These are phyloP conservation scores for Diprion similis DNA, from an alignment of 1,140 invertebrate species.

Conservation along the genomic window DNA sequence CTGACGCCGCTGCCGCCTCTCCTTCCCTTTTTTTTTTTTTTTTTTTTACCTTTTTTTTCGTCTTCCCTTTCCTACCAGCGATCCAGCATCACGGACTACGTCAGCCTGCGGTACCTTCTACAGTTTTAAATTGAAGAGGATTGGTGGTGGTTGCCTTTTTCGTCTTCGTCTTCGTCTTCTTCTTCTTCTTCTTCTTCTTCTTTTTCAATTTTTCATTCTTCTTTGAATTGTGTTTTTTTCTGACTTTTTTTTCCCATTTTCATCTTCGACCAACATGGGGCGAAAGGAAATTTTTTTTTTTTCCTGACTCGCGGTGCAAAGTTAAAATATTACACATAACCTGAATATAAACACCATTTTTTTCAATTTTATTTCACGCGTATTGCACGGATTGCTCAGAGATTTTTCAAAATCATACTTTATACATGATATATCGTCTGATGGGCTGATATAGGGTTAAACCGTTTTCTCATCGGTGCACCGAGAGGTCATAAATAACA, in stretches of 20 bases:
- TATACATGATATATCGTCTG: no score
- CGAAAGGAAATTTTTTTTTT: slow-evolving; percentile 11
- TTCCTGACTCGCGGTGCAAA: neutral
- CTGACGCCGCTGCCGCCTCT: no score
- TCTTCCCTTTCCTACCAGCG: slow-evolving; percentile 2
- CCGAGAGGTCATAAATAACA: no score
- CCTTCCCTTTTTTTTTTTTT: no score
- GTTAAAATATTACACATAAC: no score
- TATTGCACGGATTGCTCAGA: no score
- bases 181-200: neutral
- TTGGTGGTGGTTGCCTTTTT: neutral
- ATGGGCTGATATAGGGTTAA: no score
- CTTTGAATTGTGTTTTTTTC: slow-evolving; percentile 9
- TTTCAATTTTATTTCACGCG: no score
- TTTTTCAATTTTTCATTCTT: neutral
- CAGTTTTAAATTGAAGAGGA: slow-evolving; percentile 11
- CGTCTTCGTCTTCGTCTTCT: neutral
- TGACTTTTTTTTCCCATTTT: neutral
- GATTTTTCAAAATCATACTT: no score
- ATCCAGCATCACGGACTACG: slow-evolving; percentile 30
- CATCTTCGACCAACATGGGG: neutral
- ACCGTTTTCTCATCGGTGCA: no score
- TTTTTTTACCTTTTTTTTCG: no score
- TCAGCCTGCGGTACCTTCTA: slow-evolving; percentile 19
- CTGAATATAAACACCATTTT: no score